A percentile compares a stretch with the other conserved stretches of the same genome.
Conservation (phyloP, 2,888 invertebrate species). For the Aquatica leii region DNA sequence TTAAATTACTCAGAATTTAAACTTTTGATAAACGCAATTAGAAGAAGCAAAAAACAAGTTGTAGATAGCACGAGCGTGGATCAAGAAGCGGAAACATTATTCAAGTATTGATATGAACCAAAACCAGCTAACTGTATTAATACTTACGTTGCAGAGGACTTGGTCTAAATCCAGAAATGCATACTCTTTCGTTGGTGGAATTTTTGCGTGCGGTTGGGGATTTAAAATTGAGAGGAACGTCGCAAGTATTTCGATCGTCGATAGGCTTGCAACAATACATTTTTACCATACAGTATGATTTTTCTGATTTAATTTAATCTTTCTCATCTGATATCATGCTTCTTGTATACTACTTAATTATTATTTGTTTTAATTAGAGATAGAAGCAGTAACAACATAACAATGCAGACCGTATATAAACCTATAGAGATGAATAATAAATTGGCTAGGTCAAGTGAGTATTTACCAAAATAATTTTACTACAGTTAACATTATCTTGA, state of each 20-base stretch:
- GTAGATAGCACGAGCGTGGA: constrained; percentile 65
- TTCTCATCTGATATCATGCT: too few relatives aligned
- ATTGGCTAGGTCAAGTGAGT: too few relatives aligned
- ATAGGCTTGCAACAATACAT: constrained; percentile 55
- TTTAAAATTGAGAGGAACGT: constrained; percentile 72
- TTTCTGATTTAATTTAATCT: too few relatives aligned
- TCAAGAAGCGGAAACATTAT: constrained; percentile 62
- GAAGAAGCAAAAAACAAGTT: constrained; percentile 64
- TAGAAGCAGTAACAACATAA: too few relatives aligned
- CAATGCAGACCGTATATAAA: too few relatives aligned
- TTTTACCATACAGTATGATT: constrained; percentile 40
- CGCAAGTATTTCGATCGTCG: constrained; percentile 69
- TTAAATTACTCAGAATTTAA: constrained; percentile 69
- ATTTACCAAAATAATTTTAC: too few relatives aligned
- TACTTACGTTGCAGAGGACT: constrained; percentile 45
- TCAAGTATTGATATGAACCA: constrained; percentile 43
- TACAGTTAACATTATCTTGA: too few relatives aligned
- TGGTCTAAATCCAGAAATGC: constrained; percentile 46
- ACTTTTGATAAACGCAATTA: constrained; percentile 65
- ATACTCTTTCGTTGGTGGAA: constrained; percentile 55
- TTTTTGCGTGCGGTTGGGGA: constrained; percentile 74
- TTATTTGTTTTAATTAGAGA: too few relatives aligned
- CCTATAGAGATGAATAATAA: too few relatives aligned
- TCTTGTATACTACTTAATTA: too few relatives aligned
- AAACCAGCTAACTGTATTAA: constrained; percentile 17